Evolutionary conservation across 2,888 invertebrate species (phyloP), one percentile per base, ranked within the genome.

Genomic region (Lithophane socia): DNA sequence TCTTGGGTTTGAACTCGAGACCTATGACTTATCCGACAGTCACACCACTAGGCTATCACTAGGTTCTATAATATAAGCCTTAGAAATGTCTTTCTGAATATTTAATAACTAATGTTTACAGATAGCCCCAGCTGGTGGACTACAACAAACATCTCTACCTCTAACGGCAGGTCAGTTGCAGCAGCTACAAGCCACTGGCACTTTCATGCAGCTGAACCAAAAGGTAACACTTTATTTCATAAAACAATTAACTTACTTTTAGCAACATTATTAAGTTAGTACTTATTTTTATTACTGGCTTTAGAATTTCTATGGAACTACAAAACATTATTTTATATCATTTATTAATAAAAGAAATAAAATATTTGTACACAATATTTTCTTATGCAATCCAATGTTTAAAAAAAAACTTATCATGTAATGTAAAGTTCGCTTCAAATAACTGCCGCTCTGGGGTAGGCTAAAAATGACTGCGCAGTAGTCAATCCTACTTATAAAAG

Each of bases 131-230:
- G 95, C 96, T 0, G 95, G 94, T 70, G 92, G 94, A 58, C 90
- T 96, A 5, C 95, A 92, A 58, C 96, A 96, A 82, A 95, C 96
- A 2, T 94, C 95, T 0, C 88, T 96, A 9, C 96, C 97, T 0
- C 83, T 96, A 52, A 91, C 96, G 3, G 95, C 96, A n/a, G 91
- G 94, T 21, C 96, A 96, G 71, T 86, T 96, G 37, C 96, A 96
- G 79, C 97, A 97, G 61, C 87, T 96, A n/a, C 96, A 96, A 88
- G 91, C 94, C 0, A 91, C 95, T 12, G 96, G 96, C 5, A 95
- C 96, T 4, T 94, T 96, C 10, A 96, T 96, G 96, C 96, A 96
- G 82, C 92, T 96, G 18, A 96, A 96, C 89, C 96, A 96, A 87
- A 96, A 96, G 95, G 96, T 96, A 83, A 4, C 4, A 37, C 37